Evolutionary conservation across 2,888 invertebrate genomes (phyloP).

Genomic region (Zygogramma bicolorata): DNA sequence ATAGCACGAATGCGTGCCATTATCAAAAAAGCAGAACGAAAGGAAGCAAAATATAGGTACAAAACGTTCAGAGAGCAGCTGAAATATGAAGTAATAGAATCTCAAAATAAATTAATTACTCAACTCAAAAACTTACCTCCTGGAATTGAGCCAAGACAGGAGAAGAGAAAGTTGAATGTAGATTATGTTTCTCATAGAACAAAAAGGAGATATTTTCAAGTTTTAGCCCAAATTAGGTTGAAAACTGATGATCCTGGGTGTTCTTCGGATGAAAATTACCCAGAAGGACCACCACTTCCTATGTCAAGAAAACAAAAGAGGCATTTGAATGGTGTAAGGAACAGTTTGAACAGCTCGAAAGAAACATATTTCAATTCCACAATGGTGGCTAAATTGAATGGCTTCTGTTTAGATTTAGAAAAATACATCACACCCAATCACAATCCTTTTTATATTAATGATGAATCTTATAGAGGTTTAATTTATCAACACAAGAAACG

Average conservation of each 20-base stretch:
- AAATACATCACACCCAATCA: conserved; percentile 61
- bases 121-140: conserved; percentile 76
- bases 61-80: conserved; percentile 72
- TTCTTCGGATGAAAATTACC: conserved; percentile 81
- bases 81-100: conserved; percentile 80
- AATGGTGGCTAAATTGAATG: conserved; percentile 57
- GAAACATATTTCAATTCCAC: conserved; percentile 67
- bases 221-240: conserved; percentile 77
- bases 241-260: conserved; percentile 76
- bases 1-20: conserved; percentile 84
- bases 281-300: conserved; percentile 75
- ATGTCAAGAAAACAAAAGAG: conserved; percentile 73
- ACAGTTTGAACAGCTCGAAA: conserved; percentile 59
- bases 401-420: conserved; percentile 63
- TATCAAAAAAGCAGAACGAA: conserved; percentile 80
- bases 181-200: conserved; percentile 65
- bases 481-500: conserved; percentile 78
- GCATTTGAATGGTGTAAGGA: conserved; percentile 67
- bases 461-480: conserved; percentile 78
- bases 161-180: conserved; percentile 53
- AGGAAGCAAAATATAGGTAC: conserved; percentile 73
- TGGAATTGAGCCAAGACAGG: conserved; percentile 66
- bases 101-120: conserved; percentile 78
- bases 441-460: conserved; percentile 69
- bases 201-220: conserved; percentile 71